Evolutionary conservation across 2,888 invertebrate species (phyloP), one percentile per base, ranked within the genome.

Genomic region (Parnassius mnemosyne): DNA sequence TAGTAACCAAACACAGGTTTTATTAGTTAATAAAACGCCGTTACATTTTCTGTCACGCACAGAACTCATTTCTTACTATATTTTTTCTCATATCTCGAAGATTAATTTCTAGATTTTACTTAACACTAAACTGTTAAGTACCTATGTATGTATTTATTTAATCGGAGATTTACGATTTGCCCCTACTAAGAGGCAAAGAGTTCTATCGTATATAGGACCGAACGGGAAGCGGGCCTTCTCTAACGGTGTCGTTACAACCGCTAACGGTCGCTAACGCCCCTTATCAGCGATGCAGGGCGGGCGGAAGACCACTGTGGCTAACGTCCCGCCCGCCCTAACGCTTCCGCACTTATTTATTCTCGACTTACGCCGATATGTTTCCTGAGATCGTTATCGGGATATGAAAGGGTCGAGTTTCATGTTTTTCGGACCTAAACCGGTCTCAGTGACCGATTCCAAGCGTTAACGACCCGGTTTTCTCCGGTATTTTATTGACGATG

Each of bases 311-410:
- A 85, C 85, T 85, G 86, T 80, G 83, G 83, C 83, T 78, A 80
- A 79, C 81, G 76, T 77, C 76, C 83, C 83, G 78, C 80, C 85
- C 81, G 82, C 85, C 87, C 85, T 89, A 88, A 89, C 88, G 87
- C 87, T 84, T 89, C 89, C 89, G 89, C 83, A 87, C 85, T 88
- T 89, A 88, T 89, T 90, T 89, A 89, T 87, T 83, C 73, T 69
- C 83, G 75, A 71, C 76, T 79, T 79, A 77, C 70, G 66, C 75
- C 76, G 86, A 87, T 89, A 83, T 84, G 83, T 84, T 87, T 87
- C 89, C 88, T 83, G 80, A 71, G 83, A 87, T 87, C 68, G 61
- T 69, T 76, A 86, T 86, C 86, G 63, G 66, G 61, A 46, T 57
- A 50, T 52, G 46, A 63, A 64, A 62, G 62, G 62, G 62, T 62